Percentiles rank a stretch among this genome's conserved stretches.
Conservation (phyloP, 30 jellyfish, hydroid and myxozoan species). For the Hydra vulgaris region DNA sequence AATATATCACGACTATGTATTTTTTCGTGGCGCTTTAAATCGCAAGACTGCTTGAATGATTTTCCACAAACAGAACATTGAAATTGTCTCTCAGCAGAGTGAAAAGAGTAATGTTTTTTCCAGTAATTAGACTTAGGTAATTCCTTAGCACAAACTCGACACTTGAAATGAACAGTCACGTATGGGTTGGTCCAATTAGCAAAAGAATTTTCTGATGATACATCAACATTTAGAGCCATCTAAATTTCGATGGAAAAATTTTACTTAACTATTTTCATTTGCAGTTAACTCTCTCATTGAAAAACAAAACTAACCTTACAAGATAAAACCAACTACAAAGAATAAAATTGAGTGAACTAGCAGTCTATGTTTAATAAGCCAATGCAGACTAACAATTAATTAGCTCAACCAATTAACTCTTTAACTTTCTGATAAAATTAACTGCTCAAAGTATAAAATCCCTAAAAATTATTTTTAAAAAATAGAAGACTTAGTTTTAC, state of each 20-base stretch:
- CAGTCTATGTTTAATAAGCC: no score
- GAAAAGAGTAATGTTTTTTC: slow-evolving; percentile 27
- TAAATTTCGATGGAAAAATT: neutral
- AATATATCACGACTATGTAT: slow-evolving; percentile 1
- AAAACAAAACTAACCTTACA: neutral
- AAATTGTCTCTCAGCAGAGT: slow-evolving; percentile 15
- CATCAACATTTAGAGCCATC: slow-evolving; percentile 2
- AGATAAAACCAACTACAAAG: neutral
- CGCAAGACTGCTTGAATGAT: slow-evolving; percentile 27
- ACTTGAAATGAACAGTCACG: slow-evolving; percentile 30
- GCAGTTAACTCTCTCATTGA: slow-evolving; percentile 11
- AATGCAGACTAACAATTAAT: no score
- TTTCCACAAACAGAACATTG: slow-evolving; percentile 23
- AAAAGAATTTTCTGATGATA: slow-evolving; percentile 8
- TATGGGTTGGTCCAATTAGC: slow-evolving; percentile 28
- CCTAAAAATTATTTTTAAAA: no score
- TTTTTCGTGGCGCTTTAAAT: slow-evolving; percentile 21
- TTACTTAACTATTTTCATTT: neutral
- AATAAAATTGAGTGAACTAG: neutral
- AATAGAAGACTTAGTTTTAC: no score
- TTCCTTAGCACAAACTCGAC: slow-evolving; percentile 25
- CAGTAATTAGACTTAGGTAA: slow-evolving; percentile 31
- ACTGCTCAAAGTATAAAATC: no score
- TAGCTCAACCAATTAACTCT: no score
- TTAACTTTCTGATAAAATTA: no score